These are phyloP conservation scores for mouse (Mus musculus) DNA, from an alignment of 2,113 vertebrate genomes.

Conservation along the genomic window DNA sequence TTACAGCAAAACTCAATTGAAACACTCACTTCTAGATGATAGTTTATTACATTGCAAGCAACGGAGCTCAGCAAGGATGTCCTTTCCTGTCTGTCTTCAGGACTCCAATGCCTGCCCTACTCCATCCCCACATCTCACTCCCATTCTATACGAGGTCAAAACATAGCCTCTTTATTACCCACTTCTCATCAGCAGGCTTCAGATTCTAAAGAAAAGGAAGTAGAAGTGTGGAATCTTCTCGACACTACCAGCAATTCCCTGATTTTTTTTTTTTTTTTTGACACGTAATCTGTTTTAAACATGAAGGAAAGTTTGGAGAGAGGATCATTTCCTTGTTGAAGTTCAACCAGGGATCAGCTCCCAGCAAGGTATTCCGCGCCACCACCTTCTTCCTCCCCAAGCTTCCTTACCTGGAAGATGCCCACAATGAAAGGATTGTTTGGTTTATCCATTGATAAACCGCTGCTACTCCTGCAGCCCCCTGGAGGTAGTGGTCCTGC, in stretches of 20 bases:
- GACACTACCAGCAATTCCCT: conserved; percentile 43
- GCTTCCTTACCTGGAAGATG: neutral
- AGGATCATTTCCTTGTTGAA: neutral
- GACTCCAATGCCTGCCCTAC: neutral
- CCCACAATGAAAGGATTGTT: neutral
- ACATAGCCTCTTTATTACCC: neutral
- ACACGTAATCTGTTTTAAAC: neutral
- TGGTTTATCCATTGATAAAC: neutral
- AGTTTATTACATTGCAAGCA: conserved; percentile 86
- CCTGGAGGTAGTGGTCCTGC: neutral
- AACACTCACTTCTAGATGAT: conserved; percentile 86
- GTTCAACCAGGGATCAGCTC: neutral
- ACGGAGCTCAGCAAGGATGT: conserved; percentile 82
- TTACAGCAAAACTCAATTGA: conserved; percentile 90
- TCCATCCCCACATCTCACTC: neutral
- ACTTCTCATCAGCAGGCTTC: neutral
- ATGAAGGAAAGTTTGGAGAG: neutral
- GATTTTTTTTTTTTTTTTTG: neutral
- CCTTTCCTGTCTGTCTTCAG: conserved; percentile 69
- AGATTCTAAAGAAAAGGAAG: neutral
- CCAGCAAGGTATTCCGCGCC: neutral
- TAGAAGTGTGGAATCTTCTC: neutral
- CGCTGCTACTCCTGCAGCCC: neutral
- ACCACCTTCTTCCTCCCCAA: neutral
- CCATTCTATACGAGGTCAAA: neutral